Base-by-base conservation (phyloP, 2,113 vertebrate genomes). In the Arothron firmamentum region DNA sequence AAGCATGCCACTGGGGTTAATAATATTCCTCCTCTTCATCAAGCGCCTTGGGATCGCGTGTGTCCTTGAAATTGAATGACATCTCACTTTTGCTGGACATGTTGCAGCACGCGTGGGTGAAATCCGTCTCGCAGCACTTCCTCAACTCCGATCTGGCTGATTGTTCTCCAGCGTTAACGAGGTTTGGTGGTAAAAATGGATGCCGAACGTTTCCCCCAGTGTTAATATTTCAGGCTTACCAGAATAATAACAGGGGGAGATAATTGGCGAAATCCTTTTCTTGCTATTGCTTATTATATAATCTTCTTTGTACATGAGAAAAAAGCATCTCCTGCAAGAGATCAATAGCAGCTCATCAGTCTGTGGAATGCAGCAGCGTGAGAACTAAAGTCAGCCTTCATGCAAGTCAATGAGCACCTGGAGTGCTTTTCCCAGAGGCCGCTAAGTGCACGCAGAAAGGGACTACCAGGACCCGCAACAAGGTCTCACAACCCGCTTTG, bases 1-100 rank as follows among this genome's bases (percentile, higher is more conserved):
- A 82, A 74, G 80, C 67, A 62, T 88, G 91, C 88, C 91, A 92
- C 76, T 53, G 87, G 88, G 91, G 91, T 92, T 92, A 92, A 92
- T 92, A 91, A 89, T 89, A 92, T 92, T 92, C 91, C 85, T 90
- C 81, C 84, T 92, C 84, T 91, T 92, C 91, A 92, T 91, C 90
- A 92, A 91, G 91, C 91, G 90, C 86, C 91, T 81, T 86, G 91
- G 91, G 90, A 91, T 87, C 82, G 53, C 65, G 68, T 69, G 81
- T 88, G 91, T 92, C 91, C 91, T 92, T 92, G 91, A 92, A 87
- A 84, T 81, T 70, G 69, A 87, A 84, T 82, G 74, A 81, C 84
- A 73, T 85, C 87, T 85, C 79, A 72, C 83, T 88, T 88, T 77
- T 16, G 61, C 84, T 62, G 62, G 76, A 69, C 85, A 84, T 85